Conservation (phyloP, 1,140 invertebrate genomes). For the Eumeta japonica region DNA sequence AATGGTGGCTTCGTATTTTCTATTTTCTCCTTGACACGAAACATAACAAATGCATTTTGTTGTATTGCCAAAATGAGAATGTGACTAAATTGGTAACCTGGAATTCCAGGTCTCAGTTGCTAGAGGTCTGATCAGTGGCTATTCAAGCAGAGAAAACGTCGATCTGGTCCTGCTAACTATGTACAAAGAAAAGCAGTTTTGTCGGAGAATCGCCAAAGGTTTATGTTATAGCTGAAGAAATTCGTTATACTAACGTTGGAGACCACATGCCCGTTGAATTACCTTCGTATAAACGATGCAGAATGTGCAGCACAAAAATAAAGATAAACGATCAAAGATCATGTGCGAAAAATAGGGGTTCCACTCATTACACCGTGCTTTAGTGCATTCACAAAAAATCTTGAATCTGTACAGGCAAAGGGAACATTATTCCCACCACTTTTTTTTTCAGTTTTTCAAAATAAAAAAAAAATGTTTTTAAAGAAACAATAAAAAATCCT, state of each 20-base stretch:
- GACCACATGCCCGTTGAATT: slow-evolving; percentile 16
- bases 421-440: slow-evolving; percentile 1
- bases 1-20: slow-evolving; percentile 21
- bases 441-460: not conserved
- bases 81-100: slow-evolving; percentile 16
- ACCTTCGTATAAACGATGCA: slow-evolving; percentile 16
- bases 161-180: not conserved
- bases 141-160: slow-evolving; percentile 16
- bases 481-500: not conserved
- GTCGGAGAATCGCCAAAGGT: not conserved
- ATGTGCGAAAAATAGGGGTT: slow-evolving; percentile 18
- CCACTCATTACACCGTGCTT: slow-evolving; percentile 18
- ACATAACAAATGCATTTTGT: slow-evolving; percentile 16
- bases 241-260: slow-evolving; percentile 4
- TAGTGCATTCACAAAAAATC: slow-evolving; percentile 17
- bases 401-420: not conserved
- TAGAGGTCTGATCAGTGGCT: slow-evolving; percentile 19
- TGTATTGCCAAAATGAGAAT: slow-evolving; percentile 13
- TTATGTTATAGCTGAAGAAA: not conserved
- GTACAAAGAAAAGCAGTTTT: not conserved
- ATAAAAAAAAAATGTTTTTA: not conserved
- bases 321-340: slow-evolving; percentile 19
- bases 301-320: slow-evolving; percentile 21
- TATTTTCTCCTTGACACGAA: slow-evolving; percentile 19
- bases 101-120: slow-evolving; percentile 22